Evolutionary conservation across 1,140 invertebrate genomes (phyloP).

Genomic region (Atta texana): DNA sequence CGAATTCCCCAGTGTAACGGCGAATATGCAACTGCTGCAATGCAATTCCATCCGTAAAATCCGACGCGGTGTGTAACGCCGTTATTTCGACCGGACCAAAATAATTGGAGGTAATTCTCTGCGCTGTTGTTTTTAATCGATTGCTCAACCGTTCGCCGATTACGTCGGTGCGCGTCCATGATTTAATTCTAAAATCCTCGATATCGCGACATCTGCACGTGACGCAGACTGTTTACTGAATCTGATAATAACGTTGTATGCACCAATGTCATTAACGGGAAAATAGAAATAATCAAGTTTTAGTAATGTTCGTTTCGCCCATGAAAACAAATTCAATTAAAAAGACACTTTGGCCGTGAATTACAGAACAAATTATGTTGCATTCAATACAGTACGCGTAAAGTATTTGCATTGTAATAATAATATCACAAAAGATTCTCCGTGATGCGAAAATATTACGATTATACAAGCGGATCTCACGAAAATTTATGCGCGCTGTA

Average conservation of each 20-base stretch:
- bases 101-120: conserved; percentile 60
- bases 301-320: not conserved
- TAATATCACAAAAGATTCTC: not conserved
- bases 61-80: conserved; percentile 25
- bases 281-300: conserved; percentile 31
- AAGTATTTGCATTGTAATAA: conserved; percentile 7
- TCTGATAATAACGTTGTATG: conserved; percentile 43
- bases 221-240: conserved; percentile 29
- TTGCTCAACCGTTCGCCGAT: conserved; percentile 33
- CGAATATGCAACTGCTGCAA: not conserved
- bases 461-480: not conserved
- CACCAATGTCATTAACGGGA: not conserved
- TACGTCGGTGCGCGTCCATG: conserved; percentile 1
- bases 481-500: not conserved
- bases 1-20: conserved; percentile 15
- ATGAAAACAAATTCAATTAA: conserved; percentile 34
- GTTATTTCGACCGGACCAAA: conserved; percentile 47
- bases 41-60: conserved; percentile 32
- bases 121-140: conserved; percentile 60
- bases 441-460: not conserved
- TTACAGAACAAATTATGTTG: not conserved
- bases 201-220: not conserved
- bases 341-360: not conserved
- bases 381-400: not conserved
- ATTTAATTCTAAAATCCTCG: conserved; percentile 57